Base-by-base conservation (phyloP, 1,140 invertebrate genomes). In the Anastrepha obliqua region DNA sequence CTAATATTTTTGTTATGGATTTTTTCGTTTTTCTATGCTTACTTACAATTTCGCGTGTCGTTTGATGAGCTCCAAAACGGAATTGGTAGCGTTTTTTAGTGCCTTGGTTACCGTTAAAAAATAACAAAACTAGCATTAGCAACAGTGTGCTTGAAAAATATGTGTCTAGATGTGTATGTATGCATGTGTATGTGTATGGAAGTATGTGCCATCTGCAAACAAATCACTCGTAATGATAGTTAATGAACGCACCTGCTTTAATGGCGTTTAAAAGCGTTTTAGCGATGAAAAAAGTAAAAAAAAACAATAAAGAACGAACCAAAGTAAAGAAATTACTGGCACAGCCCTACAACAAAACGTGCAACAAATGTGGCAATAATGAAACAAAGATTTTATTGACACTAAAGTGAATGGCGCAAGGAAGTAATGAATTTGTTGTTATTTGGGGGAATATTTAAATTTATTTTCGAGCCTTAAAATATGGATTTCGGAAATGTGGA, bases 171-270 rank as follows among this genome's bases (percentile, higher is more conserved):
- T 8, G 47, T 55, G 7, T 51, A 55, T 58, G 44, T 3, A n/a
- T n/a, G n/a, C n/a, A 11, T 55, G 4, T 20, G 0, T 20, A 15
- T 15, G 3, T 55, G 74, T 55, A 29, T 3, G 29, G 0, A 0
- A 29, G 47, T 55, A n/a, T 51, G 29, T 39, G 3, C 6, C n/a
- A 20, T 55, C 5, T 11, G n/a, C 47, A 81, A 81, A 81, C 74
- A 81, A 55, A 74, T 74, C 74, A 51, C 74, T 81, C 47, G 20
- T 81, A 81, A 81, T 81, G 74, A 51, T n/a, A 81, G 74, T 29
- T 81, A 81, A 81, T 81, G 47, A 81, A 81, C 74, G 47, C 74
- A 81, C 74, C 74, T 58, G 74, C 74, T 47, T 20, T 55, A 55
- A 55, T 81, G 47, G 9, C 74, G 20, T 55, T 81, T 55, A 81